A percentile compares a stretch with the other conserved stretches of the same genome.
Conservation (phyloP, 2,113 vertebrate species). For the Siphamia tubifer region DNA sequence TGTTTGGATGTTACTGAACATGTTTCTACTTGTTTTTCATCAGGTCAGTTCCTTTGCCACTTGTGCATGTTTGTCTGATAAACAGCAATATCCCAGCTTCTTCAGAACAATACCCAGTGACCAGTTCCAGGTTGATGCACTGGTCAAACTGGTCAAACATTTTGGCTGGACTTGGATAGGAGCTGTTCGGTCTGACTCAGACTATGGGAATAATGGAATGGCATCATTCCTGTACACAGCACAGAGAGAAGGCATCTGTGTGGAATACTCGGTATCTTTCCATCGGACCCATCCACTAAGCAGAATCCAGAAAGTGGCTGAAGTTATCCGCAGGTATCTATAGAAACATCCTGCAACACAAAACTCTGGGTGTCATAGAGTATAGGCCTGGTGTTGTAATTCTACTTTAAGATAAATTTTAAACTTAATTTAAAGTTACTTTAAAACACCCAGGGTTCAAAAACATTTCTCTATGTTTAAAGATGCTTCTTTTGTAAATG, state of each 20-base stretch:
- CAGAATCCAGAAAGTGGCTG: constrained; percentile 60
- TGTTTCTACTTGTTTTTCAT: background rate
- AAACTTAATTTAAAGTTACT: too few species aligned
- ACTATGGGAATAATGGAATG: constrained; percentile 79
- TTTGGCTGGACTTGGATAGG: constrained; percentile 82
- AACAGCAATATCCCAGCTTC: constrained; percentile 69
- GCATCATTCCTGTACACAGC: constrained; percentile 66
- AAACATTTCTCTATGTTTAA: background rate
- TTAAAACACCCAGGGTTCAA: too few species aligned
- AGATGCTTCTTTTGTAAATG: too few species aligned
- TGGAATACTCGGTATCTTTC: constrained; percentile 71
- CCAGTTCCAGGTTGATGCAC: constrained; percentile 70
- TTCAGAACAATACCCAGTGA: constrained; percentile 81
- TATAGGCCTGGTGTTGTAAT: too few species aligned
- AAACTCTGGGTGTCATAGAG: too few species aligned
- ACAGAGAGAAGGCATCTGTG: constrained; percentile 67
- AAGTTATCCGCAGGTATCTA: constrained; percentile 74
- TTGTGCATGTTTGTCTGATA: constrained; percentile 76
- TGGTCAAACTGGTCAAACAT: constrained; percentile 71
- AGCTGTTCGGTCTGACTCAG: constrained; percentile 72
- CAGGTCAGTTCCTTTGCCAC: constrained; percentile 78
- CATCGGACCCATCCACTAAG: constrained; percentile 50
- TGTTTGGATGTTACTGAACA: background rate
- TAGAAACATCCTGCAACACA: too few species aligned
- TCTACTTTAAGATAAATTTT: too few species aligned